Evolutionary conservation across 2,888 invertebrate species (phyloP).

Genomic region (Dynastes grantii): DNA sequence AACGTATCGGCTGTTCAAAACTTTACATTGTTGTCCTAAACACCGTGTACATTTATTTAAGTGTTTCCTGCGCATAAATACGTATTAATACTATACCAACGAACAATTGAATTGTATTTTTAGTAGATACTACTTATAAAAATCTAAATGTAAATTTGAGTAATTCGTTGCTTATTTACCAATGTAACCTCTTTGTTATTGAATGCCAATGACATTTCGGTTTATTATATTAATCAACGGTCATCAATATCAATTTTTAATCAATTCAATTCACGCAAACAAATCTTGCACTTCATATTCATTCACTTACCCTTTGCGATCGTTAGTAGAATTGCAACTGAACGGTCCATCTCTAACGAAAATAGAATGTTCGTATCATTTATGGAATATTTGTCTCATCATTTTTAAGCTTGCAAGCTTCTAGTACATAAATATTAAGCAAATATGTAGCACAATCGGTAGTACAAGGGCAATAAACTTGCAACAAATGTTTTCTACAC

Average conservation of each 20-base stretch:
- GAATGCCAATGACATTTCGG: background rate
- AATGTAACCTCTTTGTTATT: background rate
- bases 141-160: background rate
- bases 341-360: slow-evolving; percentile 6
- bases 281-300: background rate
- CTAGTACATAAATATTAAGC: too few relatives aligned
- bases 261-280: background rate
- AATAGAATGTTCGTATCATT: slow-evolving; percentile 8
- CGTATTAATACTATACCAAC: too few relatives aligned
- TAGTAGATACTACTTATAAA: background rate
- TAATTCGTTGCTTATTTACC: background rate
- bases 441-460: too few relatives aligned
- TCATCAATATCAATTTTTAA: background rate
- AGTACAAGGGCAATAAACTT: too few relatives aligned
- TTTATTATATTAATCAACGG: background rate
- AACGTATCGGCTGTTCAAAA: too few relatives aligned
- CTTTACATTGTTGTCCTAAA: too few relatives aligned
- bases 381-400: background rate
- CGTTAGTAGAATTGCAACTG: background rate
- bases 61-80: too few relatives aligned
- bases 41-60: too few relatives aligned
- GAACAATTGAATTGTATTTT: too few relatives aligned
- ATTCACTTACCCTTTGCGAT: background rate
- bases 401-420: too few relatives aligned
- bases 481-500: too few relatives aligned